phyloP scores from a whole-genome alignment of 30 jellyfish, hydroid and myxozoan species.

The Hydra vulgaris region DNA sequence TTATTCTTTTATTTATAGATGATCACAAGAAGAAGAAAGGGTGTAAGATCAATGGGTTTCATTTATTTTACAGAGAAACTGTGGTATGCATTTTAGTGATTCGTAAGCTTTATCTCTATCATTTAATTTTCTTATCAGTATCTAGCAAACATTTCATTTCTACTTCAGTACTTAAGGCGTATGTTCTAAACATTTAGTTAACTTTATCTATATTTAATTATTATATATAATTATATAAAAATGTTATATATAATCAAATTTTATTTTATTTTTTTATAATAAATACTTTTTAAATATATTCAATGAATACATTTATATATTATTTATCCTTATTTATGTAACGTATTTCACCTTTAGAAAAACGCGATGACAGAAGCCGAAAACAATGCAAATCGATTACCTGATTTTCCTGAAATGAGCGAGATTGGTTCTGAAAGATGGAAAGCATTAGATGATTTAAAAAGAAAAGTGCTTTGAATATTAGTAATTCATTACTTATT shows the following conservation, averaged over 20 bases:
- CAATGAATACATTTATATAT: not conserved
- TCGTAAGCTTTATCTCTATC: not conserved
- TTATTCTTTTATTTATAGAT: not conserved
- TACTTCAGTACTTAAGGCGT: not conserved
- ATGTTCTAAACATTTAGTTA: no score
- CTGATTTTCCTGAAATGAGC: not conserved
- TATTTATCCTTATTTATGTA: no score
- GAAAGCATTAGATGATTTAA: not conserved
- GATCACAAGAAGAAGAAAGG: not conserved
- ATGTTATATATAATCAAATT: no score
- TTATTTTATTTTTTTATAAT: no score
- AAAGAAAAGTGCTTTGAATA: not conserved
- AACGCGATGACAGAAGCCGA: not conserved
- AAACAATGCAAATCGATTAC: not conserved
- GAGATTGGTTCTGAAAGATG: not conserved
- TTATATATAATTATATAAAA: no score
- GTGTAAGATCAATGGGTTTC: not conserved
- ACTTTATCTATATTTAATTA: no score
- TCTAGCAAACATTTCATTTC: not conserved
- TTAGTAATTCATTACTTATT: no score
- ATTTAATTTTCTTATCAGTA: not conserved
- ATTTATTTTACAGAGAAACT: not conserved
- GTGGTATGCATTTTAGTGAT: not conserved
- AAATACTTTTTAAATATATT: not conserved
- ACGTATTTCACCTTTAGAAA: not conserved